Evolutionary conservation across 2,888 invertebrate species (phyloP), one percentile per base, ranked within the genome.

Genomic region (Synanthedon andrenaeformis): DNA sequence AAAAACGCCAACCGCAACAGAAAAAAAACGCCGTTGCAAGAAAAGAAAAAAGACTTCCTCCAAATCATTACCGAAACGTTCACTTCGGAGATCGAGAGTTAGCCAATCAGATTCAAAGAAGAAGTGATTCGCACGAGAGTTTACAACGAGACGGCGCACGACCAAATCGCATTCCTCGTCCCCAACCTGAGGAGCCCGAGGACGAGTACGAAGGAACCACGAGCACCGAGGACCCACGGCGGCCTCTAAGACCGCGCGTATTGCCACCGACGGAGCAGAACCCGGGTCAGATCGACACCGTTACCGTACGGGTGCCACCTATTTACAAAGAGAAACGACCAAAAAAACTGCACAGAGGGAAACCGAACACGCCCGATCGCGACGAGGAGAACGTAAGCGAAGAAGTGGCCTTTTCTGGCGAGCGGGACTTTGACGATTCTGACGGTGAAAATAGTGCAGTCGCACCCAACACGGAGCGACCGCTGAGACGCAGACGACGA

Each of bases 181-280:
- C 59, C 3, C 60, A 64, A 11, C 60, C 69, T 4, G 83, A 79
- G 17, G 61, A 67, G 3, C 74, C 76, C 0, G 79, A 78, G 1
- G 82, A 82, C 23, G 61, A 66, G 1, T 56, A 55, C 1, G 87
- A 88, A 61, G 62, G 65, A 5, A 88, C 87, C 1, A 88, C 88
- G 1, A 82, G 81, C 10, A 88, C 88, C 0, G 81, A 85, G 58
- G 81, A 88, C 58, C 88, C 88, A 0, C 76, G 72, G 41, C 68
- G 71, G 42, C 69, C 71, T 13, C 65, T 88, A 14, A 74, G 73
- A 13, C 88, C 88, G 4, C 79, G 82, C 19, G 81, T 88, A 4
- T 64, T 88, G 23, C 88, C 88, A 1, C 88, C 87, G 3, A 88
- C 88, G 1, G 88, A 88, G 57, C 83, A 87, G 23, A 80, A 88